Percentiles rank a stretch among this genome's conserved stretches.
These are phyloP conservation scores for Orgyia antiqua DNA, from an alignment of 2,888 invertebrate genomes.

Conservation along the genomic window DNA sequence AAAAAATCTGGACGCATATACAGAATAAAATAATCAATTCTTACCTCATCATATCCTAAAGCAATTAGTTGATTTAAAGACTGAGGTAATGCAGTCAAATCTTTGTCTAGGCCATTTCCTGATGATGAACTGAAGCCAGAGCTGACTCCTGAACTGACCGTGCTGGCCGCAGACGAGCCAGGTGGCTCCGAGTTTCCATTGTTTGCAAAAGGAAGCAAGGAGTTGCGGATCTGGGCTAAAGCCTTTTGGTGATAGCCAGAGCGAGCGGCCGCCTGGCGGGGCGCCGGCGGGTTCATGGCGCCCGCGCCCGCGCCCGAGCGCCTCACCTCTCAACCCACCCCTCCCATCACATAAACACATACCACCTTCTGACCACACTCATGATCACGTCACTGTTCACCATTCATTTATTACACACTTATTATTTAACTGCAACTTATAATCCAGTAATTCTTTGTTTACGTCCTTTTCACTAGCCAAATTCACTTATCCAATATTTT, in stretches of 20 bases:
- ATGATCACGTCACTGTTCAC: conserved; percentile 44
- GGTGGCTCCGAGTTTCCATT: conserved; percentile 79
- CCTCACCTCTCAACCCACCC: conserved; percentile 74
- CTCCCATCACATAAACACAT: conserved; percentile 68
- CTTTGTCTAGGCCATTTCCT: conserved; percentile 80
- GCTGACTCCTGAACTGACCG: conserved; percentile 79
- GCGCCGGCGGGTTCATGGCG: conserved; percentile 82
- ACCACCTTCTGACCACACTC: conserved; percentile 46
- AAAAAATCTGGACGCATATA: too few species aligned
- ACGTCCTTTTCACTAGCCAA: conserved; percentile 21
- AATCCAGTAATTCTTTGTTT: conserved; percentile 17
- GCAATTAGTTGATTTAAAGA: conserved; percentile 81
- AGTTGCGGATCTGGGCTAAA: conserved; percentile 91
- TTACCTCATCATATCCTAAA: conserved; percentile 87
- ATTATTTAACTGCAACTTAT: conserved; percentile 20
- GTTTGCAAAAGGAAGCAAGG: conserved; percentile 88
- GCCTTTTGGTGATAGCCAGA: conserved; percentile 92
- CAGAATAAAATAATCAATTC: conserved; percentile 7
- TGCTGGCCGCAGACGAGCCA: conserved; percentile 86
- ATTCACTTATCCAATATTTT: conserved; percentile 10
- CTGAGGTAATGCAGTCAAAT: conserved; percentile 80
- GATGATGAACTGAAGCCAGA: conserved; percentile 80
- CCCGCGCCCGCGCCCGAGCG: conserved; percentile 76
- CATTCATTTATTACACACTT: conserved; percentile 37
- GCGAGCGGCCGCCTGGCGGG: conserved; percentile 82